Evolutionary conservation across 2,888 invertebrate genomes (phyloP), one percentile per base, ranked within the genome.

Genomic region (Aradus depressus): DNA sequence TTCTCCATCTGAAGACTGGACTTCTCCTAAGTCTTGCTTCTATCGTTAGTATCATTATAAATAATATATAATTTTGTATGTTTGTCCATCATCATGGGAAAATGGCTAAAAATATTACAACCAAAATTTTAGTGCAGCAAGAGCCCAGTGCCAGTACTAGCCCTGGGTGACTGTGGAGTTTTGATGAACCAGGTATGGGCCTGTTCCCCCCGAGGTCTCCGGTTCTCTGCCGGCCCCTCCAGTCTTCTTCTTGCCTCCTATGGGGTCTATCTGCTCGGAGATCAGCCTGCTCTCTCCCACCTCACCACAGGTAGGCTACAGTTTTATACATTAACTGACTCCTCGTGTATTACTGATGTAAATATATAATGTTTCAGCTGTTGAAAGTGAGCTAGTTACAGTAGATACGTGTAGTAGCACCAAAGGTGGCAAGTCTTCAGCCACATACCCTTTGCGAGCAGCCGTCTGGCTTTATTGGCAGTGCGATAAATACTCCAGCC

Each of bases 1-100:
- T 66, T 59, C 65, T 69, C 0, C 66, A 67, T 52, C 59, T 72
- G 0, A 72, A 72, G 61, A 65, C 70, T 58, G 65, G 66, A 5
- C 58, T 72, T 10, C 60, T 72, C 16, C 61, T 68, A 3, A 72
- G 71, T 53, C 61, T 72, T 19, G 68, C 65, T 10, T 70, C 70
- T 32, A 66, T 66, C 58, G 68, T 68, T 62, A 53, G 37, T 35
- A 35, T 35, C 18, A 5, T 35, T 35, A 14, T 10, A 14, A 35
- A 35, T 35, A 35, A n/a, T 35, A 14, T 14, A 14, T 6, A 10
- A 28, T 28, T 10, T n/a, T n/a, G 16, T 35, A 6, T 10, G 5
- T 10, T 35, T 35, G 6, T 5, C 16, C 10, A 14, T 14, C 16
- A 12, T 14, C 37, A 5, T 35, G 14, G 37, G 37, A 16, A 6